Evolutionary conservation across 64 coral and sea anemone genomes (phyloP).

Genomic region (Porites lutea): DNA sequence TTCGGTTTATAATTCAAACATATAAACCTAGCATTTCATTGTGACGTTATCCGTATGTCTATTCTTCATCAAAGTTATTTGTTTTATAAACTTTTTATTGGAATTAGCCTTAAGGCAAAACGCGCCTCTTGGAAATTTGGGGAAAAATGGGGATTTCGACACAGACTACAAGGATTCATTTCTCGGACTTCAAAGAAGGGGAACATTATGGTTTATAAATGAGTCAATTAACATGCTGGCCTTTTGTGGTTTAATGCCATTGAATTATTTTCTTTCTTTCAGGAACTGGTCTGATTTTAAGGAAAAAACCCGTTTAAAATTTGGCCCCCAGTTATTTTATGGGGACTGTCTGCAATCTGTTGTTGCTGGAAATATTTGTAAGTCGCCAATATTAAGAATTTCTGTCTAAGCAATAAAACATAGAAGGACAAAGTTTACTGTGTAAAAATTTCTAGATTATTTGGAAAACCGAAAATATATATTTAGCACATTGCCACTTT

Average conservation of each 20-base stretch:
- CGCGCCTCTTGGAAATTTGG: background rate
- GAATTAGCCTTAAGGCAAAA: background rate
- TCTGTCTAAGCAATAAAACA: no score
- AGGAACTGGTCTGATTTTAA: background rate
- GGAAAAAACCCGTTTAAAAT: background rate
- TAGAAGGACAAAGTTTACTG: no score
- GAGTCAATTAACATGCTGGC: constrained; percentile 16
- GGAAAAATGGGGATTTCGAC: background rate
- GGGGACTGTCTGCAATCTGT: no score
- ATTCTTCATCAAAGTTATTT: constrained; percentile 37
- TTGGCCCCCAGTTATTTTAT: background rate
- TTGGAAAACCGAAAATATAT: no score
- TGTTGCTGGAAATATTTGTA: no score
- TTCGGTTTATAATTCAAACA: constrained; percentile 31
- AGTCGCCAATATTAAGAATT: no score
- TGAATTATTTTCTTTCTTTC: background rate
- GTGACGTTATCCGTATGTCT: constrained; percentile 22
- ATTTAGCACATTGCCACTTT: no score
- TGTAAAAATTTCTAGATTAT: no score
- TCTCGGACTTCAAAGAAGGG: background rate
- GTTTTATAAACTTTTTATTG: constrained; percentile 17
- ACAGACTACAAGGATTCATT: background rate
- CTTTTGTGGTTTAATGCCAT: constrained; percentile 1
- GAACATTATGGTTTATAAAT: background rate
- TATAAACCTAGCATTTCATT: constrained; percentile 15